Evolutionary conservation across 2,888 invertebrate genomes (phyloP).

Genomic region (Nesidiocoris tenuis): DNA sequence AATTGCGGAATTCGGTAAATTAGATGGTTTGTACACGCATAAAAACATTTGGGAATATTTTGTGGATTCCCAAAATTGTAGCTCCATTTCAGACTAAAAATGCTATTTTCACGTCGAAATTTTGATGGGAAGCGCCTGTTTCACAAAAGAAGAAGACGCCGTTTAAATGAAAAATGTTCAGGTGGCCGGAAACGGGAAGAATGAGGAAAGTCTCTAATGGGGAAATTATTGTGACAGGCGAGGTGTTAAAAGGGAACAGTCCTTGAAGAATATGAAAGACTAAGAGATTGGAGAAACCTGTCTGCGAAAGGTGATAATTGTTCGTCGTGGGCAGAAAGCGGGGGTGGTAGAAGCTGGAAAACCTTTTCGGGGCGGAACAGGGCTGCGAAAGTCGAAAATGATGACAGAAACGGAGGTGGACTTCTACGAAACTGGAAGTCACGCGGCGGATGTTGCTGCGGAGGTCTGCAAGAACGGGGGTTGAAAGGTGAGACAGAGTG

Average conservation of each 20-base stretch:
- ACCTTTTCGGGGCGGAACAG: background rate
- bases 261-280: background rate
- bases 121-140: too few species aligned
- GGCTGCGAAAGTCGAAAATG: background rate
- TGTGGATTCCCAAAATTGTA: too few species aligned
- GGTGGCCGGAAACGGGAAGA: background rate
- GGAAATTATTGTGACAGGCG: background rate
- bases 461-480: background rate
- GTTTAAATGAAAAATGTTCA: background rate
- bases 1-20: too few species aligned
- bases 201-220: background rate
- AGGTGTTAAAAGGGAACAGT: background rate
- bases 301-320: background rate
- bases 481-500: conserved; percentile 19
- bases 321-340: background rate
- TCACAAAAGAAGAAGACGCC: too few species aligned
- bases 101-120: too few species aligned
- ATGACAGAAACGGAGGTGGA: background rate
- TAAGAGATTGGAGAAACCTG: background rate
- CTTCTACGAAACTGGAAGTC: background rate
- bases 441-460: background rate
- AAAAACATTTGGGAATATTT: too few species aligned
- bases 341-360: background rate
- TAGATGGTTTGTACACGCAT: too few species aligned
- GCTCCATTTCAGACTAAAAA: too few species aligned